Evolutionary conservation across 2,797 vertebrate genomes (phyloP).

Genomic region (Sebastolobus altivelis): DNA sequence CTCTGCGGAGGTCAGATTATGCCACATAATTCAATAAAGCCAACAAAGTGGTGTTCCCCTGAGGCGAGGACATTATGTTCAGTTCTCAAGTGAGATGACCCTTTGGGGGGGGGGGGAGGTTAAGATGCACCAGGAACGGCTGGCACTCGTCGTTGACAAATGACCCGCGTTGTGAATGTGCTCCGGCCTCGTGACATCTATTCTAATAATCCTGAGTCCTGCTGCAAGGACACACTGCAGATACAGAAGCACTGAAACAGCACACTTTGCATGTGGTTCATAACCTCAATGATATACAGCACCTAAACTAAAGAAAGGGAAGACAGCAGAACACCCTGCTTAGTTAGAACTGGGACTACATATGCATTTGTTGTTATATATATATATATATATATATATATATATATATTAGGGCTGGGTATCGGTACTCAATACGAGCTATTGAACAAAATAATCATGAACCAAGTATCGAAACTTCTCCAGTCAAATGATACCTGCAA

Average conservation of each 20-base stretch:
- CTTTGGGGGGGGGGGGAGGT: conserved; percentile 26
- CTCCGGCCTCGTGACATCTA: conserved; percentile 69
- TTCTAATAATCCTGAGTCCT: conserved; percentile 70
- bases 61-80: conserved; percentile 61
- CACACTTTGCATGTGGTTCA: conserved; percentile 17
- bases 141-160: conserved; percentile 62
- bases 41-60: conserved; percentile 52
- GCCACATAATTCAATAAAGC: conserved; percentile 68
- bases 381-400: too few relatives aligned
- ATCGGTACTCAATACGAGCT: too few relatives aligned
- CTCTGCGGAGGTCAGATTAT: conserved; percentile 55
- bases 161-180: conserved; percentile 52
- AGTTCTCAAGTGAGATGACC: conserved; percentile 67
- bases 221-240: conserved; percentile 62
- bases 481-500: too few relatives aligned
- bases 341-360: background rate
- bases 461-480: too few relatives aligned
- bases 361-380: background rate
- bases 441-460: too few relatives aligned
- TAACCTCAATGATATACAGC: conserved; percentile 29
- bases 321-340: background rate
- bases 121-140: conserved; percentile 47
- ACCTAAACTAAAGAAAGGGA: conserved; percentile 10
- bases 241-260: conserved; percentile 21
- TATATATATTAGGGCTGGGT: too few relatives aligned